Evolutionary conservation across 2,888 invertebrate species (phyloP), one percentile per base, ranked within the genome.

Genomic region (Acholoe squamosa): DNA sequence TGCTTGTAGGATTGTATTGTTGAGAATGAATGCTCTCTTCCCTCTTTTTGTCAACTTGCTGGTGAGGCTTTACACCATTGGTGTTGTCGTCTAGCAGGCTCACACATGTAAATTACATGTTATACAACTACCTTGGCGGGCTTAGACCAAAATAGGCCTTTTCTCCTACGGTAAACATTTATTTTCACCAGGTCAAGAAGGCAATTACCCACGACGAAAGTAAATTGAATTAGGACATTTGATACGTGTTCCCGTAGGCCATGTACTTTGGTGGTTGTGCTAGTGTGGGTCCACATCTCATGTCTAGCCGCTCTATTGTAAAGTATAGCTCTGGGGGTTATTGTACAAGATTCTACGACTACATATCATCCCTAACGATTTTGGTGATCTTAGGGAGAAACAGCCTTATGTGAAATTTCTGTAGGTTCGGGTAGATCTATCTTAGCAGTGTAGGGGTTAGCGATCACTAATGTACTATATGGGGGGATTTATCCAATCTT

Each of bases 221-320:
- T 84, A 84, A 84, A 84, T 84, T 84, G 84, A 84, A 84, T 84
- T 43, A 28, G 84, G 84, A 84, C 51, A 84, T 84, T 51, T 84
- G 84, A 84, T 84, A 25, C 71, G 25, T 71, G 31, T 71, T 71
- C 71, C 71, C 71, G 28, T 71, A 28, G 71, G 71, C 71, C 28
- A 28, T n/a, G n/a, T 19, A 61, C 61, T 61, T 19, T n/a, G 61
- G 61, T 61, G 61, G 31, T 71, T 1, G 71, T 28, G 31, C 71
- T 71, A 28, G 61, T n/a, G 61, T 19, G 61, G 3, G 19, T 61
- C 10, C 3, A 22, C 10, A 10, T 7, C 43, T 43, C 43, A 43
- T 43, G 10, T 43, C 3, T 43, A 43, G 43, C 43, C 43, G 10
- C 5, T n/a, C 43, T 7, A 3, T 43, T 43, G 43, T 7, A 3